These are phyloP conservation scores for Bombus sibiricus DNA, from an alignment of 1,140 invertebrate genomes.

Conservation along the genomic window DNA sequence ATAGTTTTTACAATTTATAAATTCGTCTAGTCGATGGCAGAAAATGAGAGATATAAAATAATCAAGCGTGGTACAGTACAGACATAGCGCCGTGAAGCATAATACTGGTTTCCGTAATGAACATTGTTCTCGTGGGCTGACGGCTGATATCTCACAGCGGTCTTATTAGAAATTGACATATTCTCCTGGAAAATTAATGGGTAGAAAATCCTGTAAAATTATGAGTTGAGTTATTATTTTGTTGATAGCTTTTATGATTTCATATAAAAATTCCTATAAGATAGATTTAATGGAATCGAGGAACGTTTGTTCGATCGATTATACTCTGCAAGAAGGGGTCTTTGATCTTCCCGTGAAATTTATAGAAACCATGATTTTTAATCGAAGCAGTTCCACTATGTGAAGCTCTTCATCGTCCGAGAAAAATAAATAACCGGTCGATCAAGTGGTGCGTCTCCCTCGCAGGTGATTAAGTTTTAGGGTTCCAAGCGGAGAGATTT, in stretches of 20 bases:
- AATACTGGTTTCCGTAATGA: not conserved
- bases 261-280: not conserved
- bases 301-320: not conserved
- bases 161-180: not conserved
- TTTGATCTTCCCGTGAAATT: not conserved
- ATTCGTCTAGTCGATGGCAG: not conserved
- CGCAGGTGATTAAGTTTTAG: constrained; percentile 15
- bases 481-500: not conserved
- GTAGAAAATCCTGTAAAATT: too few species aligned
- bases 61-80: not conserved
- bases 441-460: not conserved
- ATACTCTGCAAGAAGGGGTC: not conserved
- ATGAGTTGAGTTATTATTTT: too few species aligned
- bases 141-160: not conserved
- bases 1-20: constrained; percentile 22
- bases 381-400: not conserved
- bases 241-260: not conserved
- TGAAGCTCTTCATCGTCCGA: not conserved
- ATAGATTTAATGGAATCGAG: not conserved
- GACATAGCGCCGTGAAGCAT: not conserved
- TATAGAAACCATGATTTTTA: constrained; percentile 6
- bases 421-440: constrained; percentile 16
- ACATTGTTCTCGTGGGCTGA: not conserved
- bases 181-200: not conserved
- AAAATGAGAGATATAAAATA: not conserved